phyloP scores from a whole-genome alignment of 2,888 invertebrate species.

The Sminthurides aquaticus region DNA sequence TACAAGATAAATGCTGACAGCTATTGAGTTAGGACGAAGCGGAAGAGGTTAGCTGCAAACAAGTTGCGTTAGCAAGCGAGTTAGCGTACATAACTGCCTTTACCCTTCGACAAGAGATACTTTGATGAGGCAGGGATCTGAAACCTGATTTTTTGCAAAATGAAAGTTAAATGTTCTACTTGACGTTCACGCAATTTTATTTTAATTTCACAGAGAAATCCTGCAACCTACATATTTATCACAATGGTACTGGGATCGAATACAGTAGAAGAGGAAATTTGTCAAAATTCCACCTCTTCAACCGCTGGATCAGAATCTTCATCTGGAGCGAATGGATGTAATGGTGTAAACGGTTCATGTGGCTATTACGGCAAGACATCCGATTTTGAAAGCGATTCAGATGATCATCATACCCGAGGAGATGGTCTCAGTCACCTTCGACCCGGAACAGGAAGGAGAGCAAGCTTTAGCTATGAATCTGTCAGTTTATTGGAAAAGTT shows the following conservation, averaged over 20 bases:
- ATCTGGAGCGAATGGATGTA: background rate
- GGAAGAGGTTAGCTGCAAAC: too few relatives aligned
- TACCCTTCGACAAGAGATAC: too few relatives aligned
- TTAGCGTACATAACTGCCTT: too few relatives aligned
- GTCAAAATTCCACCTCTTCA: background rate
- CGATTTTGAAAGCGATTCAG: constrained; percentile 21
- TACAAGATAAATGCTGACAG: too few relatives aligned
- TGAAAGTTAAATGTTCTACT: too few relatives aligned
- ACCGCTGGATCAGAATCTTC: background rate
- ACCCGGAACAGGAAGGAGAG: background rate
- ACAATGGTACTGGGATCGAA: background rate
- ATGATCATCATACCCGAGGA: constrained; percentile 5
- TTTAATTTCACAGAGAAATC: too few relatives aligned
- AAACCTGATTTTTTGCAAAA: too few relatives aligned
- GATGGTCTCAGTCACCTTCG: background rate
- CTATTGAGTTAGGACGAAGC: too few relatives aligned
- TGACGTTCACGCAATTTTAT: too few relatives aligned
- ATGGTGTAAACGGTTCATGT: background rate
- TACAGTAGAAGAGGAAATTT: background rate
- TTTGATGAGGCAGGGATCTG: too few relatives aligned
- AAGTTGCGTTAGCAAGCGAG: too few relatives aligned
- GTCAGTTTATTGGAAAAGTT: constrained; percentile 42
- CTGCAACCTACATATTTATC: too few relatives aligned
- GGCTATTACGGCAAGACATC: constrained; percentile 11
- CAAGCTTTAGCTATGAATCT: constrained; percentile 18